Evolutionary conservation across 2,797 vertebrate species (phyloP).

Genomic region (Coregonus suidteri): DNA sequence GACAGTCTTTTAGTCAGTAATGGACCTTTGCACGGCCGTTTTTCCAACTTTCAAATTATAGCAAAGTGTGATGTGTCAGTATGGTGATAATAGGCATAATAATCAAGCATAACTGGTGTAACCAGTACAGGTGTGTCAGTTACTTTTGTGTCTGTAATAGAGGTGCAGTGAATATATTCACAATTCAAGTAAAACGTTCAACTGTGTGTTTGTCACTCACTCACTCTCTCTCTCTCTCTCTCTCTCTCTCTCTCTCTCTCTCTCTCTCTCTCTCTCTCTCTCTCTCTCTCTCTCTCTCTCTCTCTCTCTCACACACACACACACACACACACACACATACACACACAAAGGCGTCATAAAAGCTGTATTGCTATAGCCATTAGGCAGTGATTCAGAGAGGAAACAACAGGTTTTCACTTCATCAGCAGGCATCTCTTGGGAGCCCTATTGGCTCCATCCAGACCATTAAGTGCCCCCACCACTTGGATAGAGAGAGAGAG

Average conservation of each 20-base stretch:
- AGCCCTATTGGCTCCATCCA: conserved; percentile 71
- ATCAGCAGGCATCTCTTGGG: conserved; percentile 75
- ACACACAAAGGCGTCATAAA: conserved; percentile 53
- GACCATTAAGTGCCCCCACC: conserved; percentile 75
- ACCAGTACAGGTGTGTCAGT: not conserved
- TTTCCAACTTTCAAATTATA: not conserved
- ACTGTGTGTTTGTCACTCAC: not conserved
- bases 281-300: conserved; percentile 4
- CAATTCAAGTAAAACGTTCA: not conserved
- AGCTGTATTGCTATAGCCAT: conserved; percentile 67
- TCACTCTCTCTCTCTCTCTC: not conserved
- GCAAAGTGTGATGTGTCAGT: not conserved
- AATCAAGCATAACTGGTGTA: not conserved
- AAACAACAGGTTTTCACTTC: conserved; percentile 74
- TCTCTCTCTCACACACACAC: not conserved
- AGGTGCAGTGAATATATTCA: not conserved
- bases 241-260: not conserved
- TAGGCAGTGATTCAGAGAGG: conserved; percentile 75
- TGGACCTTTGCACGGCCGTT: not conserved
- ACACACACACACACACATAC: conserved; percentile 5
- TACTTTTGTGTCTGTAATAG: not conserved
- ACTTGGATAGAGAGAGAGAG: conserved; percentile 58
- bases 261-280: not conserved
- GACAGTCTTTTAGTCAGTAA: not conserved
- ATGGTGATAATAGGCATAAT: not conserved